Evolutionary conservation across 2,888 invertebrate genomes (phyloP).

Genomic region (Fragum sueziense): DNA sequence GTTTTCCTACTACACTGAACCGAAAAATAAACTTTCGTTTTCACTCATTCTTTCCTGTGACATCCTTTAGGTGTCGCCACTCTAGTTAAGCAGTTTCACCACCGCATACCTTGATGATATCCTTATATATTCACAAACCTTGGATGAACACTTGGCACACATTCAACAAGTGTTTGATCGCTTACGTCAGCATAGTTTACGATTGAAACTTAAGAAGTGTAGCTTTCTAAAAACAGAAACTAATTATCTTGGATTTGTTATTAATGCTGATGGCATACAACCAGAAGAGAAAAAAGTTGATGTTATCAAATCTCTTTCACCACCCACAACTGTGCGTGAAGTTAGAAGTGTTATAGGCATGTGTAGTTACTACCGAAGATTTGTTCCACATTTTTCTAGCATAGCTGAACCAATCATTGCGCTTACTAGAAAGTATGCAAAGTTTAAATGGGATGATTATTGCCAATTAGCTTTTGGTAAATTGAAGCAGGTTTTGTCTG

Average conservation of each 20-base stretch:
- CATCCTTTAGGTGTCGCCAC: no score
- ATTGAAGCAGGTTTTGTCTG: not conserved
- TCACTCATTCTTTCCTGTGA: no score
- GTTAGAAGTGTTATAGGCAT: constrained; percentile 4
- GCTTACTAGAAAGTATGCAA: constrained; percentile 17
- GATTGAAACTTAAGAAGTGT: no score
- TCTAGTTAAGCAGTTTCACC: constrained; percentile 38
- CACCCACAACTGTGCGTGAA: not conserved
- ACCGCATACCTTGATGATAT: not conserved
- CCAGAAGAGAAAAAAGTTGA: not conserved
- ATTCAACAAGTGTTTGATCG: constrained; percentile 4
- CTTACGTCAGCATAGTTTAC: no score
- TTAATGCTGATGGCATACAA: not conserved
- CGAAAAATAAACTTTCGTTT: no score
- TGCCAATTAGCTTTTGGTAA: constrained; percentile 9
- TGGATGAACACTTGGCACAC: not conserved
- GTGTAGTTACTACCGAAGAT: constrained; percentile 1
- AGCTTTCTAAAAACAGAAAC: constrained; percentile 5
- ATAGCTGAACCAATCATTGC: not conserved
- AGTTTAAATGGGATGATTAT: constrained; percentile 14
- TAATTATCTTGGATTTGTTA: not conserved
- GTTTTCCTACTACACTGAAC: no score
- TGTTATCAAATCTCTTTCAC: not conserved
- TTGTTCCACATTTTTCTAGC: not conserved
- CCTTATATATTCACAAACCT: not conserved